Base-by-base conservation (phyloP, 2,797 vertebrate species). In the Tragopan temminckii region DNA sequence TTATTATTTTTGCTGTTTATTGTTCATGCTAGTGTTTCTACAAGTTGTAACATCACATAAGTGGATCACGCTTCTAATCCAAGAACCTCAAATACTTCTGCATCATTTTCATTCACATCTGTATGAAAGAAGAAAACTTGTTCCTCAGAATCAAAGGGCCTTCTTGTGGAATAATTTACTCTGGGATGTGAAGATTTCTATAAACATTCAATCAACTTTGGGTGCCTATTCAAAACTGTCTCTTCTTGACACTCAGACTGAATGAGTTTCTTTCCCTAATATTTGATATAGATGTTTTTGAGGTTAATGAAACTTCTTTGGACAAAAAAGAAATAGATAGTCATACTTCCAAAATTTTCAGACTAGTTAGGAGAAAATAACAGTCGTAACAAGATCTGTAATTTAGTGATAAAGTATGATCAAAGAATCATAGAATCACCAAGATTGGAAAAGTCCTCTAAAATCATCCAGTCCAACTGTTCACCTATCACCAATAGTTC, bases 301-400 rank as follows among this genome's bases (percentile, higher is more conserved):
- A 83, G 18, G 5, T 8, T 67, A 79, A 93, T 94, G 89, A 93
- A 96, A 93, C 72, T 78, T 87, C 43, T 81, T 33, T 94, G 96
- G 93, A 95, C 61, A 80, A 48, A 85, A 87, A 88, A 82, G 63
- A 85, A 93, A 79, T 93, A 86, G 82, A 93, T 63, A 93, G 75
- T 58, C 84, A 90, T 43, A 36, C 33, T 95, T 96, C 96, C 88
- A 96, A 93, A 93, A 96, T 96, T 29, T 62, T 62, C 24, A 62
- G 38, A 40, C 29, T 11, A 62, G 1, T 63, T 88, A 76, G 38
- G 27, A 85, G 82, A 86, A 93, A 96, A 95, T 94, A 83, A 62
- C 52, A 82, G 31, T n/a, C 70, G 66, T 71, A 95, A 83, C 86
- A 86, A 82, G 85, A 88, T 79, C 48, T 87, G 58, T 43, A 72